phyloP scores from a whole-genome alignment of 2,888 invertebrate species.

The Dryocosmus kuriphilus region DNA sequence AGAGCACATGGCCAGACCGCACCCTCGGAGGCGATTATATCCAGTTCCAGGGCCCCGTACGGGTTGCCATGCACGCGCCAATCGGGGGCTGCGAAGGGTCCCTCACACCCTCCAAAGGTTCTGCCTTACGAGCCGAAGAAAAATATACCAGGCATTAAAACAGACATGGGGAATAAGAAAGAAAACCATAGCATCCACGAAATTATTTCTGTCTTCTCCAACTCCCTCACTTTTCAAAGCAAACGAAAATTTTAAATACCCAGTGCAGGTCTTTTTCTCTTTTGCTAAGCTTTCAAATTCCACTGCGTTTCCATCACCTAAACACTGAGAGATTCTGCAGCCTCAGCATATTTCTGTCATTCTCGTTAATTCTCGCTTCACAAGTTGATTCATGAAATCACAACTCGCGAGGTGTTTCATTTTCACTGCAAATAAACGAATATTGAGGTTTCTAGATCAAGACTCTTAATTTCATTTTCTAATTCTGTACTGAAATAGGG shows the following conservation, averaged over 20 bases:
- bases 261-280: not conserved
- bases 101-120: conserved; percentile 24
- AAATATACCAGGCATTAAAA: conserved; percentile 19
- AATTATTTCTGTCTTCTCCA: not conserved
- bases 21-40: conserved; percentile 31
- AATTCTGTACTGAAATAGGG: too few species aligned
- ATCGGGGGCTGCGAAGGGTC: conserved; percentile 33
- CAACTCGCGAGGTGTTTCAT: conserved; percentile 14
- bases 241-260: conserved; percentile 19
- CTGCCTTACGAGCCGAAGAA: not conserved
- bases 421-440: conserved; percentile 1
- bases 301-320: not conserved
- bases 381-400: conserved; percentile 9
- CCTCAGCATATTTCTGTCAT: conserved; percentile 5
- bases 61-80: conserved; percentile 38
- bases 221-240: not conserved
- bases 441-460: not conserved
- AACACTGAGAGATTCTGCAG: conserved; percentile 24
- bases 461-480: too few species aligned
- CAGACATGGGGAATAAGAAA: conserved; percentile 5
- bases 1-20: conserved; percentile 35
- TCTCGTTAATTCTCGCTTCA: conserved; percentile 15
- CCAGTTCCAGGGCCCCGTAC: conserved; percentile 24
- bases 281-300: conserved; percentile 33
- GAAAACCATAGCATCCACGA: conserved; percentile 1